phyloP scores from a whole-genome alignment of 2,888 invertebrate species.

The Ormia ochracea region DNA sequence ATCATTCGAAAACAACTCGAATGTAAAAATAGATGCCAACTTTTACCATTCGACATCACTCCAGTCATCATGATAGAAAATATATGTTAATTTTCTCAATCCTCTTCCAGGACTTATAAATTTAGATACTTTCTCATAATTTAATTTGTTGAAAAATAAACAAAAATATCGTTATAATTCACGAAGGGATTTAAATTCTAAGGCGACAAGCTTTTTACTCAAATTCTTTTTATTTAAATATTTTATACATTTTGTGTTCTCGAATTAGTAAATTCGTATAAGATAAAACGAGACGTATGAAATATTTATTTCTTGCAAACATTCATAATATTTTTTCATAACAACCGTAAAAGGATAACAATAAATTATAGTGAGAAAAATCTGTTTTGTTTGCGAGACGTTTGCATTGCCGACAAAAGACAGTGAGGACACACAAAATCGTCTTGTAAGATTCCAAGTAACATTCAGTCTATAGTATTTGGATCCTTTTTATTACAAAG shows the following conservation, averaged over 20 bases:
- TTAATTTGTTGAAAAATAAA: too few relatives aligned
- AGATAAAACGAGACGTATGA: background rate
- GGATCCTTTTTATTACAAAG: background rate
- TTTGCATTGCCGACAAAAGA: background rate
- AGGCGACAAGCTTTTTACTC: too few relatives aligned
- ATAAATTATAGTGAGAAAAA: background rate
- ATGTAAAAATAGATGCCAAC: too few relatives aligned
- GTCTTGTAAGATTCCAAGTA: background rate
- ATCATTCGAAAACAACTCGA: too few relatives aligned
- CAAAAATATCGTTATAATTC: too few relatives aligned
- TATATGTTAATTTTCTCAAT: too few relatives aligned
- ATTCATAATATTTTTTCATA: background rate
- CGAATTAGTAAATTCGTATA: background rate
- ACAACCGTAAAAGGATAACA: constrained; percentile 15
- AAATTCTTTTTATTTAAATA: too few relatives aligned
- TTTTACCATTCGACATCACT: too few relatives aligned
- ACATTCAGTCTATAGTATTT: background rate
- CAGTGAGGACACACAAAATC: background rate
- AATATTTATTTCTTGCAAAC: background rate
- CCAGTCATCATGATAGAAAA: too few relatives aligned
- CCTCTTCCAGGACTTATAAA: too few relatives aligned
- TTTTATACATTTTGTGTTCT: background rate
- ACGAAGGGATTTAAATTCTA: too few relatives aligned
- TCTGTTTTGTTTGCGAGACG: background rate
- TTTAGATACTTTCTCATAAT: too few relatives aligned